Percentiles rank a stretch among this genome's conserved stretches.
Evolutionary conservation across 1,140 invertebrate species (phyloP).

Genomic region (Drosophila virilis): DNA sequence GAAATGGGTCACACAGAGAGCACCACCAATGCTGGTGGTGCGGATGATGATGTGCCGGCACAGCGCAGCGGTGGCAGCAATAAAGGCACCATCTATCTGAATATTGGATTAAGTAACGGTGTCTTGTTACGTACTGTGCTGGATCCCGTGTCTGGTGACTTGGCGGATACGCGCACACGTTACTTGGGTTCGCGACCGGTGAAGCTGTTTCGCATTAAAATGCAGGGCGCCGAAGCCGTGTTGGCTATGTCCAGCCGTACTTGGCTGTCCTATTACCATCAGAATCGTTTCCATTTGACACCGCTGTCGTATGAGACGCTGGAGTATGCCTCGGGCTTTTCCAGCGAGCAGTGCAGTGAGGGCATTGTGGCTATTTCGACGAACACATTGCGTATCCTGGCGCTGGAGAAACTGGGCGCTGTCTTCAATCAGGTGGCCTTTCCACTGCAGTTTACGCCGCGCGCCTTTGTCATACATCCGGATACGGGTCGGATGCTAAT

Average conservation of each 20-base stretch:
- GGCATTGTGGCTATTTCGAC: constrained; percentile 99
- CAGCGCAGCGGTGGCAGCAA: constrained; percentile 79
- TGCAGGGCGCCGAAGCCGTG: constrained; percentile 98
- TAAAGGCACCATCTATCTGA: constrained; percentile 94
- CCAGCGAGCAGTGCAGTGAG: constrained; percentile 97
- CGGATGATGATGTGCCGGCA: constrained; percentile 81
- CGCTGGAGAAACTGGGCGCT: constrained; percentile 98
- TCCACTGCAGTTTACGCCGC: constrained; percentile 97
- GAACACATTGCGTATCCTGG: constrained; percentile 98
- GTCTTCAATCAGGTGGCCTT: constrained; percentile 98
- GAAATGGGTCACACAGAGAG: constrained; percentile 90
- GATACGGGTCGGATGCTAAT: constrained; percentile 96
- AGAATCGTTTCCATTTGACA: constrained; percentile 98
- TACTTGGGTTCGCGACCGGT: constrained; percentile 98
- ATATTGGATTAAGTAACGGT: constrained; percentile 99
- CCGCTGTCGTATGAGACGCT: constrained; percentile 98
- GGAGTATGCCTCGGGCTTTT: constrained; percentile 97
- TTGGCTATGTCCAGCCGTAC: constrained; percentile 98
- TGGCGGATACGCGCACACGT: constrained; percentile 98
- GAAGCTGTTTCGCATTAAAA: constrained; percentile 97
- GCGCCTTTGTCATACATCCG: constrained; percentile 97
- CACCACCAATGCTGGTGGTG: constrained; percentile 81
- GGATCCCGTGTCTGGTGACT: constrained; percentile 98
- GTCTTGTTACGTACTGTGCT: constrained; percentile 97
- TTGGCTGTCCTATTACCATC: constrained; percentile 99